Conservation (phyloP, 2,888 invertebrate species). For the Oxycera nigricornis region DNA sequence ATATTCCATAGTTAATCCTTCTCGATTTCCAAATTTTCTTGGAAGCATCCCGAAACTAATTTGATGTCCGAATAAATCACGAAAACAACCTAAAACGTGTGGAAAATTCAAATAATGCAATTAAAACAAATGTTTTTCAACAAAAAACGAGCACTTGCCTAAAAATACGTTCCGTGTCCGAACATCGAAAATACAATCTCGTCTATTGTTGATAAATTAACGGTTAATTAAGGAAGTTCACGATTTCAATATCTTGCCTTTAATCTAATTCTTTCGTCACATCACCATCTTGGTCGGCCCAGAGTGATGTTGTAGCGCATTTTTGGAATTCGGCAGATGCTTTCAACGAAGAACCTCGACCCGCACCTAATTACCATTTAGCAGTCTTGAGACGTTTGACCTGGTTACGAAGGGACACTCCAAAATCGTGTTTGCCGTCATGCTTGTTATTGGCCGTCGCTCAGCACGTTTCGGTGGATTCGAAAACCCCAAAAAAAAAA, state of each 20-base stretch:
- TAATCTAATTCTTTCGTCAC: slow-evolving; percentile 4
- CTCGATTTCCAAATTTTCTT: neutral
- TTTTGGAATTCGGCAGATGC: neutral
- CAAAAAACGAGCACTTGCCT: neutral
- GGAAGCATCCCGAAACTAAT: neutral
- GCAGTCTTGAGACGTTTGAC: neutral
- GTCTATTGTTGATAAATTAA: slow-evolving; percentile 31
- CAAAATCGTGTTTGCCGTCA: slow-evolving; percentile 28
- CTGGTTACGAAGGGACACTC: slow-evolving; percentile 15
- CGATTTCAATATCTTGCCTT: slow-evolving; percentile 30
- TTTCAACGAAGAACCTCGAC: neutral
- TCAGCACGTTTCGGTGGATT: slow-evolving; percentile 32
- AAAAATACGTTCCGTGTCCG: neutral
- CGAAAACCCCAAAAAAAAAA: no score
- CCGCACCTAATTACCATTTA: neutral
- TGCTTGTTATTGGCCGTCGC: slow-evolving; percentile 21
- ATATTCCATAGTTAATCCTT: neutral
- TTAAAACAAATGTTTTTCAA: slow-evolving; percentile 30
- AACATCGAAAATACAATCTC: neutral
- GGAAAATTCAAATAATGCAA: slow-evolving; percentile 23
- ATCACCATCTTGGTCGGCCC: neutral
- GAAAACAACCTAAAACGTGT: neutral
- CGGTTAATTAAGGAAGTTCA: slow-evolving; percentile 35
- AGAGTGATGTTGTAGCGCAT: neutral
- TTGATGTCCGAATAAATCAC: slow-evolving; percentile 8